Base-by-base conservation (phyloP, 1,140 invertebrate genomes). In the Drosophila micromelanica region DNA sequence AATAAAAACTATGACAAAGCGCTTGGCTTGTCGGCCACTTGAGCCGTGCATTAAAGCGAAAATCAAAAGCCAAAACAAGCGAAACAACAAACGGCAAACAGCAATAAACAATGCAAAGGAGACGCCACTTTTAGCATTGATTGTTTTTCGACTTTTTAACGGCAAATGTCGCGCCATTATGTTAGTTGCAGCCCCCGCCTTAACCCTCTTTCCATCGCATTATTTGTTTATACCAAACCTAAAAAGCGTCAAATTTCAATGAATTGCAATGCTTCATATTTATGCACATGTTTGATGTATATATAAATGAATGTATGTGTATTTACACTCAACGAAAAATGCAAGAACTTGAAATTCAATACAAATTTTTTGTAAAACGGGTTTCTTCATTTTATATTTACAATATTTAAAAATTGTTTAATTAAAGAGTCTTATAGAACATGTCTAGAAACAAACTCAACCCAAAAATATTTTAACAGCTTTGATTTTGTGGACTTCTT, bases 201-300 rank as follows among this genome's bases (percentile, higher is more conserved):
- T 23, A 5, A 2, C 17, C 6, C n/a, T 12, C 45, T n/a, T 9
- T 27, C 13, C 15, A 1, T 13, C 9, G 2, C 5, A 11, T 27
- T 27, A 9, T n/a, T 3, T 17, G 32, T 9, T 8, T 35, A 35
- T 2, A 35, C 7, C 20, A 9, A n/a, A 6, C 5, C 20, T 8
- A 42, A 55, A 38, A 43, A 48, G 64, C 59, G 65, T 77, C 64
- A 46, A 70, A 74, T 74, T 74, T 74, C 75, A 74, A 65, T 70
- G 59, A 70, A 54, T 60, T 73, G 57, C 62, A 63, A 68, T 46
- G 45, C 30, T 49, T 61, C 72, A 56, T 38, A 15, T 65, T 65
- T 63, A 17, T 65, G 23, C 60, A 15, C 7, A 23, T 35, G n/a
- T n/a, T n/a, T n/a, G n/a, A n/a, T n/a, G n/a, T n/a, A n/a, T n/a